Evolutionary conservation across 2,888 invertebrate genomes (phyloP), one percentile per base, ranked within the genome.

Genomic region (Platerodrilus igneus): DNA sequence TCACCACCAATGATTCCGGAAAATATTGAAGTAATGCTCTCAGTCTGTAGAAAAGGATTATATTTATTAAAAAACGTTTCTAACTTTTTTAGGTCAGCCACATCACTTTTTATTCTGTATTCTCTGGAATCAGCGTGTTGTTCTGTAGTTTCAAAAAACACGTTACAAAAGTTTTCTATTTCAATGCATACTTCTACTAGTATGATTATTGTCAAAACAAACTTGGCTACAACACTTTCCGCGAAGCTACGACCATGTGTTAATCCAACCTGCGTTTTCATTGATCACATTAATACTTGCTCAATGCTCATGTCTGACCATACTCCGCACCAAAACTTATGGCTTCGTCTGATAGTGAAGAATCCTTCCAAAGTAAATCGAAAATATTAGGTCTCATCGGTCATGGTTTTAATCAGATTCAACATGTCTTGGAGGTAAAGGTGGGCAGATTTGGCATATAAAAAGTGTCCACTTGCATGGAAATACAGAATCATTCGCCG

Each of bases 71-170:
- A 52, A 45, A 50, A 51, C 39, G 37, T 40, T 26, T 38, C 29
- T 31, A 57, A 34, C 50, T 41, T 57, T 38, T 48, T 38, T 36
- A 55, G 45, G 51, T 59, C 56, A 40, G 42, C 48, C 38, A 51
- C 52, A 54, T 63, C 59, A 47, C 57, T 53, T 32, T 42, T 45
- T 41, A 62, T 56, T 41, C 60, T 45, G 35, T 49, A 57, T 48
- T 51, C 47, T 28, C 53, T 46, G 13, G 50, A 47, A 49, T 59
- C 60, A 28, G 58, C 45, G 35, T 61, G 62, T 51, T 60, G 60
- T 34, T 60, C 58, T 29, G 51, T 48, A 11, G 54, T 51, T 37
- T 43, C 45, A 38, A 47, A 48, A 10, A 46, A 46, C 19, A 50
- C 36, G 23, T 52, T 38, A 40, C 53, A 56, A 46, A 58, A 56